Conservation (phyloP, 2,888 invertebrate genomes). For the Melinopterus prodromus region DNA sequence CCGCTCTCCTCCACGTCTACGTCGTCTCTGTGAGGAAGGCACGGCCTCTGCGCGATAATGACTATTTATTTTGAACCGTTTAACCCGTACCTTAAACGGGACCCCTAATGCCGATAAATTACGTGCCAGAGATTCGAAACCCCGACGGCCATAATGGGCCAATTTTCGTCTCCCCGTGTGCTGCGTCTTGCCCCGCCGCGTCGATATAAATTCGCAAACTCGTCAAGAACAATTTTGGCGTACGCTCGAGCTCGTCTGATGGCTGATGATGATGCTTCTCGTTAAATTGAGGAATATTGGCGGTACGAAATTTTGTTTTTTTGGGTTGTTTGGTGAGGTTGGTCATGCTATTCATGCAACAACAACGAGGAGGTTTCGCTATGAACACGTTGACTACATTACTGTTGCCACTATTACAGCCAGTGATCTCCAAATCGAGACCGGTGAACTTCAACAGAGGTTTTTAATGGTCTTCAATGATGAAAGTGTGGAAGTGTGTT, state of each 20-base stretch:
- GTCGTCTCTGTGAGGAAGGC: background rate
- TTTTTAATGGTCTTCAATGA: too few relatives aligned
- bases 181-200: background rate
- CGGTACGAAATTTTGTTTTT: background rate
- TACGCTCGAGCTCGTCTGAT: conserved; percentile 5
- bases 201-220: conserved; percentile 11
- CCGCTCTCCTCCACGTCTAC: background rate
- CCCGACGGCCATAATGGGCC: conserved; percentile 22
- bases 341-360: too few relatives aligned
- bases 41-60: conserved; percentile 16
- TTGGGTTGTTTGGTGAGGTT: too few relatives aligned
- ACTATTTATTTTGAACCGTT: conserved; percentile 26
- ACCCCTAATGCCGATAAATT: conserved; percentile 25
- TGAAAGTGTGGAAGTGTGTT: too few relatives aligned
- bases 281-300: background rate
- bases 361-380: too few relatives aligned
- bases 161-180: conserved; percentile 5
- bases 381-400: too few relatives aligned
- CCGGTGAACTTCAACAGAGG: too few relatives aligned
- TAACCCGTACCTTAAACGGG: conserved; percentile 22
- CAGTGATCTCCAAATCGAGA: too few relatives aligned
- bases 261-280: background rate
- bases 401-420: too few relatives aligned
- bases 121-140: conserved; percentile 15
- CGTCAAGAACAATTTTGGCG: conserved; percentile 18